These are phyloP conservation scores for Dynastes grantii DNA, from an alignment of 2,888 invertebrate genomes.

Conservation along the genomic window DNA sequence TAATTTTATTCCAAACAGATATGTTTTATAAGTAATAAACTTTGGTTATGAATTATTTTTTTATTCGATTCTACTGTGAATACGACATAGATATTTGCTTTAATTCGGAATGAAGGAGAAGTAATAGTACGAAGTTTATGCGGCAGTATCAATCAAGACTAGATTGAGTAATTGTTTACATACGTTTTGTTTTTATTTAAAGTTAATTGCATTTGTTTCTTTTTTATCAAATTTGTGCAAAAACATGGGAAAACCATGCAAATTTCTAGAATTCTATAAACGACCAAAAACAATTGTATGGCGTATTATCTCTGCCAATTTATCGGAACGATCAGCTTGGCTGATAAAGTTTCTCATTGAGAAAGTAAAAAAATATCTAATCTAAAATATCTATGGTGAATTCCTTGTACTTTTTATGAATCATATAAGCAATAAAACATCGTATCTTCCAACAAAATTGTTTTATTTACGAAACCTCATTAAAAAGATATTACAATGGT, in stretches of 20 bases:
- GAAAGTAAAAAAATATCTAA: neutral
- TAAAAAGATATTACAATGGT: neutral
- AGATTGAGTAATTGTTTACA: neutral
- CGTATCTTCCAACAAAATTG: neutral
- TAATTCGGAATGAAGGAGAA: too few relatives aligned
- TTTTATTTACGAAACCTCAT: conserved; percentile 12
- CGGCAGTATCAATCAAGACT: too few relatives aligned
- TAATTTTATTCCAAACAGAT: conserved; percentile 41
- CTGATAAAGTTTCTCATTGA: too few relatives aligned
- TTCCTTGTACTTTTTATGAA: conserved; percentile 20
- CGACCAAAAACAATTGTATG: too few relatives aligned
- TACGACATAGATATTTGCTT: conserved; percentile 12
- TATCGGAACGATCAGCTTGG: too few relatives aligned
- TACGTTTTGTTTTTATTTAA: too few relatives aligned
- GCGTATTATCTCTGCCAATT: too few relatives aligned
- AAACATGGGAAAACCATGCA: too few relatives aligned
- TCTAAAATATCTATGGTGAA: conserved; percentile 22
- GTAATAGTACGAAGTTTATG: too few relatives aligned
- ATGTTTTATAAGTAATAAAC: conserved; percentile 42
- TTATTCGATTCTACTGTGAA: conserved; percentile 5
- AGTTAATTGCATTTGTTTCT: too few relatives aligned
- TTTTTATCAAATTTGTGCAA: too few relatives aligned
- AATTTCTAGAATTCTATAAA: too few relatives aligned
- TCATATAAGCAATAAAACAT: conserved; percentile 28
- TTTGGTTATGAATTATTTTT: conserved; percentile 41